These are phyloP conservation scores for Coturnix japonica DNA, from an alignment of 2,113 vertebrate genomes.

Conservation along the genomic window DNA sequence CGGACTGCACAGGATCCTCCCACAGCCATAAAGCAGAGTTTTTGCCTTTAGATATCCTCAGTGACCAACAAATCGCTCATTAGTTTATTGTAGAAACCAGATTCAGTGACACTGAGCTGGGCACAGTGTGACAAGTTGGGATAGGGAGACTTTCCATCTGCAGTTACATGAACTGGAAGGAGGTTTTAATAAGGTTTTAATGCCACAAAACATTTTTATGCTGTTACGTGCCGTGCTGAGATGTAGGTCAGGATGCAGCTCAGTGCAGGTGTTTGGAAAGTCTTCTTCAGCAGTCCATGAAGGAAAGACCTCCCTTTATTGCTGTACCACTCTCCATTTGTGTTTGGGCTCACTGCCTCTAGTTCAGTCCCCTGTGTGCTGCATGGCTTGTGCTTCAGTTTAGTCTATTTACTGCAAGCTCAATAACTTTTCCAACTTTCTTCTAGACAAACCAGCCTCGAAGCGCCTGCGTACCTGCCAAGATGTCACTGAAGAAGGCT, in stretches of 20 bases:
- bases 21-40: neutral
- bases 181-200: neutral
- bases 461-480: slow-evolving; percentile 81
- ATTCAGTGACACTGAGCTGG: neutral
- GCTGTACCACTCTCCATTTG: neutral
- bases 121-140: fast-evolving
- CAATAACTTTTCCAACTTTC: slow-evolving; percentile 53
- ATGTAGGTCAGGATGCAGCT: neutral
- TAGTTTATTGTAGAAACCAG: neutral
- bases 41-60: neutral
- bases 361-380: neutral
- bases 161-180: neutral
- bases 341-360: neutral
- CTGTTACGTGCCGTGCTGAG: neutral
- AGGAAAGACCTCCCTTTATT: neutral
- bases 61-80: neutral
- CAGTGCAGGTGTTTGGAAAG: neutral
- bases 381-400: neutral
- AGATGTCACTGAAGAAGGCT: slow-evolving; percentile 38
- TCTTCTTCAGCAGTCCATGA: neutral
- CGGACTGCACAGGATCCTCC: neutral
- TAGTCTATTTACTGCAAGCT: neutral
- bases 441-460: slow-evolving; percentile 80
- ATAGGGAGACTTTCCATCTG: neutral
- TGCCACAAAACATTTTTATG: neutral